A percentile compares a stretch with the other conserved stretches of the same genome.
Conservation (phyloP, 2,888 invertebrate genomes). For the Heliconius cydno region DNA sequence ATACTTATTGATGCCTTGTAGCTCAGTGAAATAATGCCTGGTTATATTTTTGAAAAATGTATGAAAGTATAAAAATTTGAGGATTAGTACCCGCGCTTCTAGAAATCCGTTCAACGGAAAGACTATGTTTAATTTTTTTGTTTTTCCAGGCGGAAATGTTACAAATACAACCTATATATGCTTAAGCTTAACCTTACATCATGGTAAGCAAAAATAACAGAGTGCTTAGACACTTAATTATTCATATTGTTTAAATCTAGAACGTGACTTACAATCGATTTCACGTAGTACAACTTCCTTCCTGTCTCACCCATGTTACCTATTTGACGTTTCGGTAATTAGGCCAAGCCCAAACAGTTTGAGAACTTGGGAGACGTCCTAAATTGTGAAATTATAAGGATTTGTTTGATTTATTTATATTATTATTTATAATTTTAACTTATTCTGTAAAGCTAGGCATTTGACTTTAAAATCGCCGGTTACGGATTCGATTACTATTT, state of each 20-base stretch:
- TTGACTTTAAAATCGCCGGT: neutral
- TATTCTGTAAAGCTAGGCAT: neutral
- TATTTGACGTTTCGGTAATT: constrained; percentile 67
- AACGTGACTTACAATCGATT: constrained; percentile 43
- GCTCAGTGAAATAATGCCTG: no score
- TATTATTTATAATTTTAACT: constrained; percentile 1
- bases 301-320: constrained; percentile 69
- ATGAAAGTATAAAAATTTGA: no score
- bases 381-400: constrained; percentile 10
- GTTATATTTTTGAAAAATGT: no score
- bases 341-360: constrained; percentile 51
- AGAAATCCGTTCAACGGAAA: no score
- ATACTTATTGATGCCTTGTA: no score
- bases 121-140: no score
- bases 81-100: no score
- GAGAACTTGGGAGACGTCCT: constrained; percentile 12
- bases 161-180: no score
- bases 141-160: no score
- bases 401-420: constrained; percentile 2
- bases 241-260: neutral
- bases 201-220: no score
- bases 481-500: neutral
- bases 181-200: no score
- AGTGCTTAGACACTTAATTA: no score
- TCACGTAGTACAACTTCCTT: constrained; percentile 54